These are phyloP conservation scores for Scopus umbretta DNA, from an alignment of 2,113 vertebrate genomes.

Conservation along the genomic window DNA sequence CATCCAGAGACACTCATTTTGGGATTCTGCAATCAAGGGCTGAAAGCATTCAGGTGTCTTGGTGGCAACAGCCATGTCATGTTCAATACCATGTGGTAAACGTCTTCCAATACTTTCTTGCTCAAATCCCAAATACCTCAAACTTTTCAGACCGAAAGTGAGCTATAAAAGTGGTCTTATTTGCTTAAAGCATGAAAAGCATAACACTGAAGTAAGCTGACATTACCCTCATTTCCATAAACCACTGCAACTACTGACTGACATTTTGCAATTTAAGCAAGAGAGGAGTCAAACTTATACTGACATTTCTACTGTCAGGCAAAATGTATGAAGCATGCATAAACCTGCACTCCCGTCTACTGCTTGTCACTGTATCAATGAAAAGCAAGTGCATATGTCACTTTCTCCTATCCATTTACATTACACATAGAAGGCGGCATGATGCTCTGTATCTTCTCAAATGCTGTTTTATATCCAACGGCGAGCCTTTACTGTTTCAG, in stretches of 20 bases:
- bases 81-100: not conserved
- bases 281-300: constrained; percentile 26
- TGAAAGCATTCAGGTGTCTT: not conserved
- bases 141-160: constrained; percentile 1
- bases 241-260: constrained; percentile 9
- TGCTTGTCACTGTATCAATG: not conserved
- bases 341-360: not conserved
- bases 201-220: constrained; percentile 41
- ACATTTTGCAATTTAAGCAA: constrained; percentile 30
- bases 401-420: not conserved
- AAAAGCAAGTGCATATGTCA: not conserved
- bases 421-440: not conserved
- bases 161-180: not conserved
- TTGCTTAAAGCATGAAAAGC: constrained; percentile 22
- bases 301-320: constrained; percentile 38
- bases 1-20: not conserved
- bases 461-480: not conserved
- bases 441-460: not conserved
- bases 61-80: not conserved
- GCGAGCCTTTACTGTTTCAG: not conserved
- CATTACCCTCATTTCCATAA: constrained; percentile 49
- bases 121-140: not conserved
- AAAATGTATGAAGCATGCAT: not conserved
- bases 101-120: not conserved
- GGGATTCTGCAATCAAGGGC: not conserved